Evolutionary conservation across 2,888 invertebrate species (phyloP), one percentile per base, ranked within the genome.

Genomic region (Octonoba sinensis): DNA sequence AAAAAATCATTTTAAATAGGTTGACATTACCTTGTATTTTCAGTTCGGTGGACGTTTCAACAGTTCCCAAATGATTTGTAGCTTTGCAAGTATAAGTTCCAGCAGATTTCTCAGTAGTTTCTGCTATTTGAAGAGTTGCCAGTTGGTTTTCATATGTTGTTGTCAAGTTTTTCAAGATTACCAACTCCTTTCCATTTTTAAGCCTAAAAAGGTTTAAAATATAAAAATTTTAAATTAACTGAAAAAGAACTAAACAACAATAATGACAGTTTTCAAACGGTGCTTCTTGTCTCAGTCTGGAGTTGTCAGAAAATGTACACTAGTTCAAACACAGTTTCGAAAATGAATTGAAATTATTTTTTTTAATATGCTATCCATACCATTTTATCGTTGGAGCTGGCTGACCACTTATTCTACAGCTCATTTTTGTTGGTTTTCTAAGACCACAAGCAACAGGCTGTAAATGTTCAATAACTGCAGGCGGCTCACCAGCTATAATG

Each of bases 351-450:
- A 3, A 36, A 36, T 6, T 3, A 36, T 8, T 8, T 36, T 6
- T 11, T 36, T 36, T 36, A n/a, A n/a, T 8, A 36, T 11, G 8
- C 36, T 22, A 15, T 56, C 85, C 85, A 79, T 87, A 90, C 95
- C 95, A 95, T 84, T 91, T 91, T 18, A 95, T 91, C 86, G 92
- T 92, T 2, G 95, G 95, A 86, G 91, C 90, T 18, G 95, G 95
- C 84, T 92, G 89, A 56, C 95, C 95, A 79, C 92, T 92, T 86
- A 95, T 93, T 85, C 93, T 92, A 87, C 94, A 94, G 6, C 92
- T 91, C 16, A 96, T 88, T 73, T 92, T 92, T n/a, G 94, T 89
- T 73, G 92, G 91, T 86, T 92, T 91, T 76, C 91, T 91, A 60
- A 93, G 91, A 69, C 92, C 92, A 56, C 91, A 91, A 11, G 91